A percentile compares a stretch with the other conserved stretches of the same genome.
Evolutionary conservation across 2,888 invertebrate species (phyloP).

Genomic region (Tuta absoluta): DNA sequence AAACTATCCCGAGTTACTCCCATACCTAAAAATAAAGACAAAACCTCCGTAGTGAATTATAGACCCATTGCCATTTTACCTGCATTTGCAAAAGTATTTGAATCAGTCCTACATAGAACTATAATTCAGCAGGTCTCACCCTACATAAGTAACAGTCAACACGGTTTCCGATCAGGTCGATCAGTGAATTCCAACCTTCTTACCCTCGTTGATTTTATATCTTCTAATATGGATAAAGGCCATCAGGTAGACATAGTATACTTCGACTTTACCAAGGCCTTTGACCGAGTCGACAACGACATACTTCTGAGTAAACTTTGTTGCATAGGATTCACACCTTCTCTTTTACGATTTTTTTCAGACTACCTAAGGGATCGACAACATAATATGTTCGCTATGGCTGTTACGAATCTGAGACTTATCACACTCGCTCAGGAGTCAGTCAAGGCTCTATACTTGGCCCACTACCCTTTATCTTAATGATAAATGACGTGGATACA

Average conservation of each 20-base stretch:
- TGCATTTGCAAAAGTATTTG: constrained; percentile 9
- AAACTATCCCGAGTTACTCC: neutral
- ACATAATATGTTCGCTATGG: too few species aligned
- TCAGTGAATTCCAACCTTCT: constrained; percentile 5
- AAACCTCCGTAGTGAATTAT: constrained; percentile 6
- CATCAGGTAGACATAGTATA: neutral
- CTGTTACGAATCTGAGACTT: too few species aligned
- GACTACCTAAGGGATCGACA: too few species aligned
- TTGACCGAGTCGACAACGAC: too few species aligned
- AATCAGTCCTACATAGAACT: neutral
- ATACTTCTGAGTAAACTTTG: too few species aligned
- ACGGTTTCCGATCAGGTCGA: neutral
- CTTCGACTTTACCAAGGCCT: too few species aligned
- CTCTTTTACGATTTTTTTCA: too few species aligned
- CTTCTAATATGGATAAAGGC: neutral
- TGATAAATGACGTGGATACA: too few species aligned
- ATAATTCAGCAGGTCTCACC: neutral
- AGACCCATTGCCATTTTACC: neutral
- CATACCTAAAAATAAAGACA: neutral
- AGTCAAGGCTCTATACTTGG: too few species aligned
- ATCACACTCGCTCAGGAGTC: too few species aligned
- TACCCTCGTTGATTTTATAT: neutral
- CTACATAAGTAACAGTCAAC: neutral
- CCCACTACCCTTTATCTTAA: too few species aligned
- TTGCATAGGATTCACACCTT: too few species aligned